These are phyloP conservation scores for Leguminivora glycinivorella DNA, from an alignment of 1,140 invertebrate species.

Conservation along the genomic window DNA sequence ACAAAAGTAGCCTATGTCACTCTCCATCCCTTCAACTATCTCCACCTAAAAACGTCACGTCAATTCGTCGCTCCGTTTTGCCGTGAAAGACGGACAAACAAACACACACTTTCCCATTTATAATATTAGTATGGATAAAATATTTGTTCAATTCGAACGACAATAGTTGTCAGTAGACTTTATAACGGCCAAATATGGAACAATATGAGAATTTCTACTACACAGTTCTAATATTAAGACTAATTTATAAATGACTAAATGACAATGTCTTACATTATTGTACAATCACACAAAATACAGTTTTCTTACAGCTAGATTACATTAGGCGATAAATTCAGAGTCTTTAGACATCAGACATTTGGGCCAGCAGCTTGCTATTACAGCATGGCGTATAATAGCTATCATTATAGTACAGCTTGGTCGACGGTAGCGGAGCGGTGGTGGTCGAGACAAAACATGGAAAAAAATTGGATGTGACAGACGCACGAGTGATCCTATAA, in stretches of 20 bases:
- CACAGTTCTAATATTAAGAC: background rate
- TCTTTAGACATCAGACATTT: background rate
- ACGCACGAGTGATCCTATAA: too few species aligned
- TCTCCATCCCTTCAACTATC: too few species aligned
- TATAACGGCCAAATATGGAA: background rate
- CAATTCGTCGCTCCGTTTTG: too few species aligned
- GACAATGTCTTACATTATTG: background rate
- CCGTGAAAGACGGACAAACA: too few species aligned
- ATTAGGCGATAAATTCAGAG: background rate
- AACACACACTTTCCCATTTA: too few species aligned
- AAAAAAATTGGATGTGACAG: too few species aligned
- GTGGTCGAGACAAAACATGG: background rate
- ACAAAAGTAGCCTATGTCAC: too few species aligned
- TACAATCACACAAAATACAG: slow-evolving; percentile 4
- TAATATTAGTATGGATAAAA: too few species aligned
- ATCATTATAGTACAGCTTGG: background rate
- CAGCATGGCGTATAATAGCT: too few species aligned
- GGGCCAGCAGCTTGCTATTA: background rate
- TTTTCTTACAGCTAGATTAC: background rate
- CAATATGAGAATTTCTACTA: background rate
- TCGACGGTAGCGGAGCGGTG: background rate
- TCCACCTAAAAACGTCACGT: too few species aligned
- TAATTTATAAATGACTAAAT: background rate
- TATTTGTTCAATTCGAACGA: too few species aligned
- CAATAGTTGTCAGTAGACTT: too few species aligned